A percentile compares a stretch with the other conserved stretches of the same genome.
Conservation (phyloP, 2,888 invertebrate species). For the Orgyia antiqua region DNA sequence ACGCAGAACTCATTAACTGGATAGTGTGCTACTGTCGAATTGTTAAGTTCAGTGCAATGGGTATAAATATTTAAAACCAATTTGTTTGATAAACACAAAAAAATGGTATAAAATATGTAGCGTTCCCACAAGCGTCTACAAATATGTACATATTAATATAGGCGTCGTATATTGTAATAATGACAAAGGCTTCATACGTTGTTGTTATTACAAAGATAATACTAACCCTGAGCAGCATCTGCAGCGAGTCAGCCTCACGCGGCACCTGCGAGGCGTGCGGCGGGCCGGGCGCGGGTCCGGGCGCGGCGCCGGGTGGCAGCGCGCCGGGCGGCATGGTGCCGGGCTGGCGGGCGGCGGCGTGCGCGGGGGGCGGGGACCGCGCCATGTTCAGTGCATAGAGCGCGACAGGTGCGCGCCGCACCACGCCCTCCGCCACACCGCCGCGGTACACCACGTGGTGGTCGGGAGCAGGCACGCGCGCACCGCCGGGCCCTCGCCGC, state of each 20-base stretch:
- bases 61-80: too few relatives aligned
- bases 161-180: too few relatives aligned
- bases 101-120: too few relatives aligned
- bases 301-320: slow-evolving; percentile 41
- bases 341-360: slow-evolving; percentile 73
- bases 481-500: neutral
- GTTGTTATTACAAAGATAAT: too few relatives aligned
- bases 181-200: too few relatives aligned
- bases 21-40: too few relatives aligned
- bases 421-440: slow-evolving; percentile 5
- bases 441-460: slow-evolving; percentile 56
- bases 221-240: slow-evolving; percentile 85
- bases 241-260: slow-evolving; percentile 88
- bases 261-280: slow-evolving; percentile 88
- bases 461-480: slow-evolving; percentile 1
- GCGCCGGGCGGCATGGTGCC: slow-evolving; percentile 8
- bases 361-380: slow-evolving; percentile 63
- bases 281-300: slow-evolving; percentile 66
- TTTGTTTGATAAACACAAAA: too few relatives aligned
- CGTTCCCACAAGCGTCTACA: too few relatives aligned
- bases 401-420: slow-evolving; percentile 20
- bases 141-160: too few relatives aligned
- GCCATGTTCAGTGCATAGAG: slow-evolving; percentile 35
- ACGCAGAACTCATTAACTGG: too few relatives aligned
- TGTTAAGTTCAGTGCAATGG: too few relatives aligned